Percentiles rank a stretch among this genome's conserved stretches.
phyloP scores from a whole-genome alignment of 2,888 invertebrate genomes.

The Drosophila cyrtoloma region DNA sequence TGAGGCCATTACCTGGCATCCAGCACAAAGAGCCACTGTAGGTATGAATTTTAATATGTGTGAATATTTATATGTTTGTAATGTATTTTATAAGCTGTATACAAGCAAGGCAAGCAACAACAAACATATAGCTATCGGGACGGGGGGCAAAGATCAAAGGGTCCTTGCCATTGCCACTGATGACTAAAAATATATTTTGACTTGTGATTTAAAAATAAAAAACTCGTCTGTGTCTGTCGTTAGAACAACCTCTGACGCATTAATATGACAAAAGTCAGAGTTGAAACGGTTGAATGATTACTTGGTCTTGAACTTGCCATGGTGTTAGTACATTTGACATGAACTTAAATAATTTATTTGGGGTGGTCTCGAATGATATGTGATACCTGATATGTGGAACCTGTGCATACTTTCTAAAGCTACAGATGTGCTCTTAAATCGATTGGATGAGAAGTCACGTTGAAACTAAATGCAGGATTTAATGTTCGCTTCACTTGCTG shows the following conservation, averaged over 20 bases:
- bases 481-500: not conserved
- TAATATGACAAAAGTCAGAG: constrained; percentile 7
- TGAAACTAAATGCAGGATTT: not conserved
- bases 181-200: constrained; percentile 11
- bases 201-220: constrained; percentile 22
- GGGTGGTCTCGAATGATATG: not conserved
- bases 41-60: constrained; percentile 74
- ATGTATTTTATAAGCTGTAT: constrained; percentile 56
- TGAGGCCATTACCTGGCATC: constrained; percentile 67
- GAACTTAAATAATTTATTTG: not conserved
- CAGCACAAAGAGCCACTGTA: constrained; percentile 48
- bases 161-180: constrained; percentile 11
- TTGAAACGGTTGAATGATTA: not conserved
- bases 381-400: not conserved
- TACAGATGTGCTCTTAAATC: not conserved
- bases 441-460: not conserved
- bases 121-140: constrained; percentile 1
- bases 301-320: not conserved
- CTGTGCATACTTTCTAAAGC: not conserved
- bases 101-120: constrained; percentile 39
- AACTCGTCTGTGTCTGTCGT: constrained; percentile 3
- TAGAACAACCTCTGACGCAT: not conserved
- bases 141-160: constrained; percentile 49
- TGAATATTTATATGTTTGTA: constrained; percentile 58
- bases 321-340: not conserved